Percentiles rank a stretch among this genome's conserved stretches.
Evolutionary conservation across 1,140 invertebrate genomes (phyloP).

Genomic region (Caenorhabditis brenneri): DNA sequence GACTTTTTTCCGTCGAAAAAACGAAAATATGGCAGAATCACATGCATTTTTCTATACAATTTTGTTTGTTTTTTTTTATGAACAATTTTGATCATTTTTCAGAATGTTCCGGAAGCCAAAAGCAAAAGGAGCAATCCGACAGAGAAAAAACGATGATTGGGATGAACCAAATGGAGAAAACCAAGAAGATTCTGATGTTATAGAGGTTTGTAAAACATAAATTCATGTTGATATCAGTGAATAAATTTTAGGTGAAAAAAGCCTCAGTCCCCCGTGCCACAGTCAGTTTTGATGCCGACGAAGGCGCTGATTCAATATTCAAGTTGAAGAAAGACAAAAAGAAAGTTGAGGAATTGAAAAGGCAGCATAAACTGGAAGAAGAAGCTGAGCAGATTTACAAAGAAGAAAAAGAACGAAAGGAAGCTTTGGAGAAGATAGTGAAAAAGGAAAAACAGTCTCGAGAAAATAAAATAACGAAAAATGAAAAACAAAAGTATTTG

Average conservation of each 20-base stretch:
- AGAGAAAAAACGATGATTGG: neutral
- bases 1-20: neutral
- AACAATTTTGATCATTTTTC: neutral
- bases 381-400: conserved; percentile 36
- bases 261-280: neutral
- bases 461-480: conserved; percentile 28
- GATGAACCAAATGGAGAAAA: neutral
- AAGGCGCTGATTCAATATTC: conserved; percentile 46
- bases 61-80: neutral
- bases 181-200: neutral
- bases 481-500: conserved; percentile 42
- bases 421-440: conserved; percentile 13
- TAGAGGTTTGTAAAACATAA: neutral
- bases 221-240: neutral
- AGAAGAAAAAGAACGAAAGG: neutral
- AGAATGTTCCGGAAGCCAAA: conserved; percentile 29
- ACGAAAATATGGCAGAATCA: neutral
- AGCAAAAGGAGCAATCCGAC: conserved; percentile 1
- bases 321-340: conserved; percentile 48
- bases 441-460: conserved; percentile 11
- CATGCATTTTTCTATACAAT: neutral
- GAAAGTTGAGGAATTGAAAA: conserved; percentile 42
- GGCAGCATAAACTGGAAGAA: conserved; percentile 44
- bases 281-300: conserved; percentile 46
- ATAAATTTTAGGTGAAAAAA: neutral